Evolutionary conservation across 1,140 invertebrate species (phyloP), one percentile per base, ranked within the genome.

Genomic region (Cepaea nemoralis): DNA sequence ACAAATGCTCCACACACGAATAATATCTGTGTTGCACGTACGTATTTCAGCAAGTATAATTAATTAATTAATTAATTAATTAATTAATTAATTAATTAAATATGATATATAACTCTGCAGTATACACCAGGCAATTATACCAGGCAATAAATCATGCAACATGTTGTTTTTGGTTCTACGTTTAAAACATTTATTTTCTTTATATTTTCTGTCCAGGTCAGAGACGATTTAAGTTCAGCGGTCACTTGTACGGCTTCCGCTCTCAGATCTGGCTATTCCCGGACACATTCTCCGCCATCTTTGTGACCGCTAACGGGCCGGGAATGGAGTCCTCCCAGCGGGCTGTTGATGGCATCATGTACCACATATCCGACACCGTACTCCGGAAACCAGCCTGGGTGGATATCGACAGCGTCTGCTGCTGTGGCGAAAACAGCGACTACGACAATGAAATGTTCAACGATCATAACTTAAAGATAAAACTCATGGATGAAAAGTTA

Each of bases 251-350:
- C 35, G 63, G 19, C 39, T 78, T 40, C 76, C 12, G 2, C 1
- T 37, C 76, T 12, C 55, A 39, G 6, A 42, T 78, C 3, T 78
- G 76, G 76, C 63, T 78, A 1, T 78, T 66, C 59, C 76, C 76
- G 5, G 76, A 78, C 22, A 0, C 12, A 5, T 10, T 55, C 3
- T 35, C 55, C 33, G 76, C 31, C 76, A 50, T 78, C 39, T 78
- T 40, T 67, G 37, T 78, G n/a, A 12, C 76, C 27, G 33, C 67
- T 6, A 78, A 78, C 31, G 76, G 76, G n/a, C 76, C 76, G 6
- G 76, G 45, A 3, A 40, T 10, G 5, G 55, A 78, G 6, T 24
- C 27, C 0, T 2, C 59, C 33, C 8, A 2, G 2, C 35, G 24
- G 27, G 76, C 76, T 45, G 3, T 78, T 14, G 63, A 66, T 42